phyloP scores from a whole-genome alignment of 2,888 invertebrate species.

The Oxystoma pomonae region DNA sequence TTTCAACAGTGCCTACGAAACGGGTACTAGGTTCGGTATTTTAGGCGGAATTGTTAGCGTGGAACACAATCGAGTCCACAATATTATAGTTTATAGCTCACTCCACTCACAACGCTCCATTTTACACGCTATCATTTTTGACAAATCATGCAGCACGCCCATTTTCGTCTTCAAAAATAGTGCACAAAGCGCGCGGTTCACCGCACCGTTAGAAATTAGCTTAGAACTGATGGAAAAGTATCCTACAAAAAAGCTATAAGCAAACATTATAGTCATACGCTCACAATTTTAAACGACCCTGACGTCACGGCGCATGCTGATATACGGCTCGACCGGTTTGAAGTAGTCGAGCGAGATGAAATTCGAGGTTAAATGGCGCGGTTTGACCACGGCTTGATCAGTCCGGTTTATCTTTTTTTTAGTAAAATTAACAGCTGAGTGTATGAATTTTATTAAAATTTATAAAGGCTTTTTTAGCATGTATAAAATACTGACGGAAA shows the following conservation, averaged over 20 bases:
- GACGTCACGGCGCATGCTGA: background rate
- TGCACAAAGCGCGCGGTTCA: background rate
- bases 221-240: background rate
- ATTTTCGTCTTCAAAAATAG: background rate
- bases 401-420: no score
- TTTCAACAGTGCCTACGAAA: no score
- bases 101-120: background rate
- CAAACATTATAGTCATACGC: background rate
- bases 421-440: no score
- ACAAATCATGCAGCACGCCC: background rate
- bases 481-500: no score
- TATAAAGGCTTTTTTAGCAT: no score
- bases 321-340: background rate
- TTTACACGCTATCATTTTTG: background rate
- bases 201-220: background rate
- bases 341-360: background rate
- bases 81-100: background rate
- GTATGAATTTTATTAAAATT: no score
- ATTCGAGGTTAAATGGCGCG: no score
- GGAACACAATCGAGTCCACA: background rate
- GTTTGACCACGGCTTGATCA: no score
- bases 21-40: background rate
- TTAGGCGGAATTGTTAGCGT: background rate
- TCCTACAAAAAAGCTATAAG: background rate
- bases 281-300: background rate